Conservation (phyloP, 2,888 invertebrate species). For the Rapana venosa region DNA sequence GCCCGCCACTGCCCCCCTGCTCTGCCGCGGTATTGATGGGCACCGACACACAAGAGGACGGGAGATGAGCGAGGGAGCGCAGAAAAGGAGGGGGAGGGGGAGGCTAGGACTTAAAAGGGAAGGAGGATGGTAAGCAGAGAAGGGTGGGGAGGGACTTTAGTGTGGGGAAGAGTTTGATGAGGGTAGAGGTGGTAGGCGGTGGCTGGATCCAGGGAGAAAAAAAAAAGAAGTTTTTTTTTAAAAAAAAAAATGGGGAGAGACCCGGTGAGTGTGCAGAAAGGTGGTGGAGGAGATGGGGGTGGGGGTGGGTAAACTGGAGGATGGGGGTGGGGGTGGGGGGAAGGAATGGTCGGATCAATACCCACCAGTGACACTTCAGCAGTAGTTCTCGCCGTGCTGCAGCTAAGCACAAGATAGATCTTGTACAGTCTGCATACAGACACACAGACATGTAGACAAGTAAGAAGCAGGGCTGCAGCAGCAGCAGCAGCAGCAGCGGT, state of each 20-base stretch:
- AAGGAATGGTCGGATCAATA: conserved; percentile 24
- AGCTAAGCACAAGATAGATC: neutral
- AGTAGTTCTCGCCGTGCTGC: conserved; percentile 8
- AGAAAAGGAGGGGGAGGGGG: neutral
- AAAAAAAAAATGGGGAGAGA: neutral
- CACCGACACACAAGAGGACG: neutral
- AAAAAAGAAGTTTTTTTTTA: neutral
- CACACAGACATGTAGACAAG: conserved; percentile 9
- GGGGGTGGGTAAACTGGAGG: neutral
- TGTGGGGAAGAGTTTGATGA: neutral
- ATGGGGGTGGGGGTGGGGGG: neutral
- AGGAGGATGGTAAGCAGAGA: neutral
- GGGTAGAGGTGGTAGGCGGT: neutral
- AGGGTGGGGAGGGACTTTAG: neutral
- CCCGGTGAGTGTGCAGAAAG: neutral
- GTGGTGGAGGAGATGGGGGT: neutral
- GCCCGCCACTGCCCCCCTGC: conserved; percentile 23
- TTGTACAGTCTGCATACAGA: conserved; percentile 10
- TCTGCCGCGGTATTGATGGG: conserved; percentile 22
- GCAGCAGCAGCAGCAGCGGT: neutral
- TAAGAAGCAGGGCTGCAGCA: neutral
- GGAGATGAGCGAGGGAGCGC: neutral
- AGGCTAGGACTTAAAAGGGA: neutral
- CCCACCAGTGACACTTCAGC: conserved; percentile 28
- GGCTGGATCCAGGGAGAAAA: conserved; percentile 17